Evolutionary conservation across 2,797 vertebrate species (phyloP).

Genomic region (Lepidocolaptes lacrymiger): DNA sequence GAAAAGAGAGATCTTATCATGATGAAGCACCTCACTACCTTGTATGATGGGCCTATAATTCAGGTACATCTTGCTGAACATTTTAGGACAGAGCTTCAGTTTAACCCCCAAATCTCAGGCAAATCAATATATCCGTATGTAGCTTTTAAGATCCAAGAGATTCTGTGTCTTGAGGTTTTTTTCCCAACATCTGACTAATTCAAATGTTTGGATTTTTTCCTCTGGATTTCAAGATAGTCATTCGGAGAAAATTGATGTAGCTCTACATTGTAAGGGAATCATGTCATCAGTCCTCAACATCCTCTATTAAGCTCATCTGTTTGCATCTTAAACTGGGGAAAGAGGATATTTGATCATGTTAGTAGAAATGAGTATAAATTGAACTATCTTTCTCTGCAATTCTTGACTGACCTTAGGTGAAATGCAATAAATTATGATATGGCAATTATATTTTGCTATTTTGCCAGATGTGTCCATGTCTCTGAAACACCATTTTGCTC

Average conservation of each 20-base stretch:
- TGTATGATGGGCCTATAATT: not conserved
- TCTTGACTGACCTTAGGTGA: not conserved
- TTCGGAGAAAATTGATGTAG: not conserved
- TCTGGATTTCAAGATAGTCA: not conserved
- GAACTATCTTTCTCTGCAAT: not conserved
- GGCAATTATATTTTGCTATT: not conserved
- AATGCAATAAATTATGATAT: not conserved
- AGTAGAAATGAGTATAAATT: not conserved
- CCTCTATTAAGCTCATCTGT: not conserved
- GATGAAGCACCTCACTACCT: not conserved
- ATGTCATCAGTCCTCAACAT: not conserved
- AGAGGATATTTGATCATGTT: not conserved
- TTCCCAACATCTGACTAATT: not conserved
- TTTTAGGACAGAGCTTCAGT: not conserved
- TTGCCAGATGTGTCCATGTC: conserved; percentile 1
- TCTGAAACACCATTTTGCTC: conserved; percentile 9
- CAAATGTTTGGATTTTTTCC: not conserved
- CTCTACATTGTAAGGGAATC: not conserved
- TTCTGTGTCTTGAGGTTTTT: not conserved
- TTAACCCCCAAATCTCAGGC: not conserved
- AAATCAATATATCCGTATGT: not conserved
- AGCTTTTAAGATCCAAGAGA: not conserved
- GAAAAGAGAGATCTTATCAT: not conserved
- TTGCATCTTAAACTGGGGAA: not conserved
- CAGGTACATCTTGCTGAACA: not conserved